These are phyloP conservation scores for Lates calcarifer DNA, from an alignment of 2,113 vertebrate genomes.

Conservation along the genomic window DNA sequence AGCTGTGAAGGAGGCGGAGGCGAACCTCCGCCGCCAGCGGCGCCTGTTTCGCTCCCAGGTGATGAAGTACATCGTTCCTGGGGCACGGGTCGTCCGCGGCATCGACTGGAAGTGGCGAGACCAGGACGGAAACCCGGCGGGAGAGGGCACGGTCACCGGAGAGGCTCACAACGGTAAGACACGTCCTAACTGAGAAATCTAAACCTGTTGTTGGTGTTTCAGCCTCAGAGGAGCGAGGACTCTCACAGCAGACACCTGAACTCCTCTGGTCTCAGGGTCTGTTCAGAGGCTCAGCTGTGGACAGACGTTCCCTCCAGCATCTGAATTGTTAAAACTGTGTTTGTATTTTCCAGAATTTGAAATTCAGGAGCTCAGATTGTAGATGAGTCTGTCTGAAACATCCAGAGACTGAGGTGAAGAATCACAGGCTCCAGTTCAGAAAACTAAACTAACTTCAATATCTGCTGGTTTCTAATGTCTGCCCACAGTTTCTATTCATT, in stretches of 20 bases:
- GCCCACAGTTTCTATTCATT: too few species aligned
- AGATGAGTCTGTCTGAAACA: too few species aligned
- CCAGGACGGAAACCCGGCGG: slow-evolving; percentile 95
- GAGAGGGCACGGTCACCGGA: slow-evolving; percentile 96
- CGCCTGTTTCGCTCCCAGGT: slow-evolving; percentile 97
- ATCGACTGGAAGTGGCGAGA: slow-evolving; percentile 99
- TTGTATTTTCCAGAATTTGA: too few species aligned
- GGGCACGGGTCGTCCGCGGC: slow-evolving; percentile 95
- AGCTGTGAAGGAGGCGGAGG: slow-evolving; percentile 99
- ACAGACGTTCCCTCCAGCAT: neutral
- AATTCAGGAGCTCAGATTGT: too few species aligned
- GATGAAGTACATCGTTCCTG: slow-evolving; percentile 98
- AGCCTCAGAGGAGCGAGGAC: neutral
- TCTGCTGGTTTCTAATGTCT: too few species aligned
- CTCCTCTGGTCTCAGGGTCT: neutral
- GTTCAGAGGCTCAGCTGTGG: neutral
- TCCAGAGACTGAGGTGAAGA: too few species aligned
- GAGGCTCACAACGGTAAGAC: slow-evolving; percentile 96
- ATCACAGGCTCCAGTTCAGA: too few species aligned
- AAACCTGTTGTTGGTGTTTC: neutral
- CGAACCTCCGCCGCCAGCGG: slow-evolving; percentile 95
- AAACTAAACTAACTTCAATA: too few species aligned
- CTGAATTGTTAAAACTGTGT: too few species aligned
- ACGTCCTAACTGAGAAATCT: neutral
- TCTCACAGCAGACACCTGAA: too few species aligned